Base-by-base conservation (phyloP, 92 coral and sea anemone genomes). In the Micromussa lordhowensis region DNA sequence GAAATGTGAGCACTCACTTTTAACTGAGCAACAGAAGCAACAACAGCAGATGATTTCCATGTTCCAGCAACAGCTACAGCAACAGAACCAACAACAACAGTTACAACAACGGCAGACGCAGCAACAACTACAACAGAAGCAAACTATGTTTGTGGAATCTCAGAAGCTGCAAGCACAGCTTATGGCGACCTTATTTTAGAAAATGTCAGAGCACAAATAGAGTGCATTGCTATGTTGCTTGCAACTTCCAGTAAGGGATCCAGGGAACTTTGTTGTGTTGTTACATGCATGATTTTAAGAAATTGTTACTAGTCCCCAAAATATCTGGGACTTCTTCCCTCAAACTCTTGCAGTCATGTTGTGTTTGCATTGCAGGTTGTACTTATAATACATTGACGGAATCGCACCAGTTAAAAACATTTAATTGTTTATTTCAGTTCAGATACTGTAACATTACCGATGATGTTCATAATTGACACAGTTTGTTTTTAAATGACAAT, bases 121-220 rank as follows among this genome's bases (percentile, higher is more conserved):
- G 88, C 91, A 88, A 83, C 92, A 89, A 89, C 78, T 75, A 14
- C 88, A 77, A 32, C 84, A 89, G 75, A 83, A 83, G 92, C 88
- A 83, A 48, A 82, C 71, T 68, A 83, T 82, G 92, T 83, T 89
- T 61, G 75, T 88, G 91, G 85, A 82, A 89, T 40, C 92, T 22
- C 92, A 83, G 84, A 88, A 66, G 84, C 72, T 81, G 91, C 91
- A 82, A 82, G 91, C 78, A 53, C 91, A 88, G 87, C 91, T 82
- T 82, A 88, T 88, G 83, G 88, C 83, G 69, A 59, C 88, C 91
- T 88, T 88, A 48, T 68, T 88, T 82, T 78, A 88, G 84, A 88
- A 82, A 44, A 75, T 76, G 83, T 40, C 87, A 77, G 88, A 88
- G 58, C 82, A 88, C 16, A 82, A 88, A 64, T 88, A 88, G 83